phyloP scores from a whole-genome alignment of 2,888 invertebrate species.

The Palloptera scutellata region DNA sequence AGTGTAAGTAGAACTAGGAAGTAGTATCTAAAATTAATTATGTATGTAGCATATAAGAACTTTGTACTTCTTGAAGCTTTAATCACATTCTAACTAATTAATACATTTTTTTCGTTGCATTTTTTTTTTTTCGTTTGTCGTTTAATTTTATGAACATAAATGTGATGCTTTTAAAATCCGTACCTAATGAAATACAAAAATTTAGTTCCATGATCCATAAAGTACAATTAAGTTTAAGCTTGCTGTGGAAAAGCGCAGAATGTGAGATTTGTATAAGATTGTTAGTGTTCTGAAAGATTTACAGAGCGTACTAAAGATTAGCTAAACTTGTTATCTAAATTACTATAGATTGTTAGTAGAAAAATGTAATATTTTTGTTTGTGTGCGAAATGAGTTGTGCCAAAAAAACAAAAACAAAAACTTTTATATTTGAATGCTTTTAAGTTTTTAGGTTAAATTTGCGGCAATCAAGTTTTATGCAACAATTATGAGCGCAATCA shows the following conservation, averaged over 20 bases:
- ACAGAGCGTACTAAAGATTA: slow-evolving; percentile 5
- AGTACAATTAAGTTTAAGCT: slow-evolving; percentile 11
- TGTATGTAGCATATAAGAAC: too few species aligned
- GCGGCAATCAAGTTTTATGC: too few species aligned
- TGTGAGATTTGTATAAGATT: too few species aligned
- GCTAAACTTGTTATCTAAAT: not conserved
- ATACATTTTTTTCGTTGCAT: not conserved
- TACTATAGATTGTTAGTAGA: not conserved
- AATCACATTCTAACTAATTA: not conserved
- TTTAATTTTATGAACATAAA: not conserved
- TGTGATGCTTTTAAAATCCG: not conserved
- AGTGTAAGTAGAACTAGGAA: too few species aligned
- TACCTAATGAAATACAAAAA: not conserved
- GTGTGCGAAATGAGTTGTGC: too few species aligned
- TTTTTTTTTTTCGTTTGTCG: not conserved
- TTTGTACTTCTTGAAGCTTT: slow-evolving; percentile 4
- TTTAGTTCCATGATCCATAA: slow-evolving; percentile 8
- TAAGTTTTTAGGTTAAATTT: too few species aligned
- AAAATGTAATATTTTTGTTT: not conserved
- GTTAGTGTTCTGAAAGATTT: too few species aligned
- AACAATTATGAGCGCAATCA: too few species aligned
- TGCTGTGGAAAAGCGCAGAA: not conserved
- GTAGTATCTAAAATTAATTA: too few species aligned
- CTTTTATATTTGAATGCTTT: too few species aligned
- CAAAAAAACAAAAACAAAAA: too few species aligned